Evolutionary conservation across 2,797 vertebrate genomes (phyloP), one percentile per base, ranked within the genome.

Genomic region (Cryptoblepharus egeriae): DNA sequence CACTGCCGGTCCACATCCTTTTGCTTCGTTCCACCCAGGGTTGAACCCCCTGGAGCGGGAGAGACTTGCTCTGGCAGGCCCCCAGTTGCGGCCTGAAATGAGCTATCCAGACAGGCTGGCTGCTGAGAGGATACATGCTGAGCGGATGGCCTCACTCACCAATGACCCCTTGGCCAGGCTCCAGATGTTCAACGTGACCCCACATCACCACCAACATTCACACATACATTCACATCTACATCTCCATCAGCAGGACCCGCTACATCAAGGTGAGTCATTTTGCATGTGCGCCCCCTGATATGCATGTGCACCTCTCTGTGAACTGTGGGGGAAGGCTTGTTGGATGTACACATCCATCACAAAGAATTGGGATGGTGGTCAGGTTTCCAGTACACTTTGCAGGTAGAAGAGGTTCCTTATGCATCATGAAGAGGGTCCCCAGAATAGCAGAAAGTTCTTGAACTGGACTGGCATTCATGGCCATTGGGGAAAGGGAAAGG

Each of bases 161-260:
- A 99, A 98, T 2, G 99, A 99, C 95, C 98, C 98, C 39, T 96
- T 99, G 93, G 98, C 98, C 3, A 96, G 99, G 73, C 97, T 99
- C 37, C 99, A 99, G 97, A 99, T 99, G 99, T 99, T 99, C 97
- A 99, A 99, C 7, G 98, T 99, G 85, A 99, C 99, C 1, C 99
- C 99, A 0, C 99, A 99, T 92, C 99, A 99, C 87, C 99, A 99
- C 96, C 99, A 99, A 94, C 99, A 99, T 93, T 99, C 99, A 0
- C 99, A 99, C 93, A 99, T 99, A 93, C 99, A 99, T 96, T 99
- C 99, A 0, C 99, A 99, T 92, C 96, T 99, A 22, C 99, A 99
- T 94, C 98, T 99, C 57, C 99, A 99, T 93, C 99, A 99, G 96
- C 99, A 99, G 95, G 99, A 99, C 83, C 98, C 98, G 5, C 94